Evolutionary conservation across 2,113 vertebrate species (phyloP), one percentile per base, ranked within the genome.

Genomic region (Gymnorhina tibicen): DNA sequence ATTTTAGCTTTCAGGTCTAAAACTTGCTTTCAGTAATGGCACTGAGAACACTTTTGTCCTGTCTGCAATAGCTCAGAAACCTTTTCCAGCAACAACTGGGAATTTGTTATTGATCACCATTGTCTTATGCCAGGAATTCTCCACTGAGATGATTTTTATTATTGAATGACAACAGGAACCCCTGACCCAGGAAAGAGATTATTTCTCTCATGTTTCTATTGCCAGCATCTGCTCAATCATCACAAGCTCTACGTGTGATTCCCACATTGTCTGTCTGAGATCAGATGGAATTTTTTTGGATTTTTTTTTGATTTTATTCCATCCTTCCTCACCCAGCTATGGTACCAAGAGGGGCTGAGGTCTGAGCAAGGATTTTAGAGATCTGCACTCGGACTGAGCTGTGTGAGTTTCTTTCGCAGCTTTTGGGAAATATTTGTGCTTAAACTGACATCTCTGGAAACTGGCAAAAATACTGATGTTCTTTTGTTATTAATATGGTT

Each of bases 71-170:
- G 67, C 79, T 77, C 75, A 70, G 90, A 83, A 93, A 90, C 67
- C 58, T 90, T 80, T 82, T 90, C 90, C 87, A 95, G 55, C 82
- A 77, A 4, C 63, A 91, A 6, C 42, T 92, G 87, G 85, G 93
- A 93, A 90, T 74, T 90, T 0, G 0, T 66, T 96, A 95, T 87
- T 67, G 94, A 96, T 90, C 87, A 91, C 44, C 9, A 6, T 19
- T 95, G 70, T 63, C 79, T 90, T 78, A 42, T 83, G 91, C 72
- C 90, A 95, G 87, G 87, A 96, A 95, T 93, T 93, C 55, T 86
- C 47, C 85, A 39, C 59, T 11, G 55, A 93, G 78, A 74, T 62
- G 7, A 32, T 77, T 94, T 93, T 80, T 85, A 49, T 80, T 92
- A 52, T 35, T 89, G 85, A 70, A 74, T 82, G 77, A 39, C 33